Conservation (phyloP, 2,888 invertebrate genomes). For the Drosophila longiperda region DNA sequence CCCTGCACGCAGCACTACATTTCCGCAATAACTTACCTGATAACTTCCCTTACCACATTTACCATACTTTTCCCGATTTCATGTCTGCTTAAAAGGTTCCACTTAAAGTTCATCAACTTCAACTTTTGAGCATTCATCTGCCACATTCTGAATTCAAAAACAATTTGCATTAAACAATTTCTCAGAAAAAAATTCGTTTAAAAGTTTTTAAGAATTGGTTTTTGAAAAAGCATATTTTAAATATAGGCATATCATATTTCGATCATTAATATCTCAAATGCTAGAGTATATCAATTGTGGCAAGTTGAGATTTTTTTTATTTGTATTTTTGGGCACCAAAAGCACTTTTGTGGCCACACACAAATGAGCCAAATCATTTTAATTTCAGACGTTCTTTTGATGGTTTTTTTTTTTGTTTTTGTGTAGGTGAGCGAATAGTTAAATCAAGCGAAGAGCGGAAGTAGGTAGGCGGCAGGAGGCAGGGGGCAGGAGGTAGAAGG, state of each 20-base stretch:
- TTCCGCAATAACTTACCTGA: constrained; percentile 5
- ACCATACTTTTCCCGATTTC: not conserved
- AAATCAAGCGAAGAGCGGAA: constrained; percentile 43
- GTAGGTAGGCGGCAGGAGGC: not conserved
- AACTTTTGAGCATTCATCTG: not conserved
- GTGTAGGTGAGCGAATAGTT: constrained; percentile 50
- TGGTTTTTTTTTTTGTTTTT: not conserved
- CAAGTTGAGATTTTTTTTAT: not conserved
- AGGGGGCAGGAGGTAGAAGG: not conserved
- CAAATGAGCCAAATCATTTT: constrained; percentile 76
- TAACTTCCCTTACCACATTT: not conserved
- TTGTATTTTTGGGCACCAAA: no score
- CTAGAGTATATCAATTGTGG: constrained; percentile 6
- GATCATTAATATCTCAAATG: not conserved
- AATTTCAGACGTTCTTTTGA: constrained; percentile 8
- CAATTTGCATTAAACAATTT: not conserved
- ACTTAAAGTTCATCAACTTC: not conserved
- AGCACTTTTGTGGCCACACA: constrained; percentile 61
- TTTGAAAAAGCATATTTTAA: not conserved
- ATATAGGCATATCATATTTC: constrained; percentile 2
- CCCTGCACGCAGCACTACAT: constrained; percentile 16
- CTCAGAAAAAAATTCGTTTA: not conserved
- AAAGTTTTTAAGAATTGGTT: not conserved
- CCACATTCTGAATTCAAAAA: not conserved
- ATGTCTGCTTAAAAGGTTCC: not conserved